Percentiles rank a stretch among this genome's conserved stretches.
Evolutionary conservation across 2,888 invertebrate genomes (phyloP).

Genomic region (Dicranocentrus wangi): DNA sequence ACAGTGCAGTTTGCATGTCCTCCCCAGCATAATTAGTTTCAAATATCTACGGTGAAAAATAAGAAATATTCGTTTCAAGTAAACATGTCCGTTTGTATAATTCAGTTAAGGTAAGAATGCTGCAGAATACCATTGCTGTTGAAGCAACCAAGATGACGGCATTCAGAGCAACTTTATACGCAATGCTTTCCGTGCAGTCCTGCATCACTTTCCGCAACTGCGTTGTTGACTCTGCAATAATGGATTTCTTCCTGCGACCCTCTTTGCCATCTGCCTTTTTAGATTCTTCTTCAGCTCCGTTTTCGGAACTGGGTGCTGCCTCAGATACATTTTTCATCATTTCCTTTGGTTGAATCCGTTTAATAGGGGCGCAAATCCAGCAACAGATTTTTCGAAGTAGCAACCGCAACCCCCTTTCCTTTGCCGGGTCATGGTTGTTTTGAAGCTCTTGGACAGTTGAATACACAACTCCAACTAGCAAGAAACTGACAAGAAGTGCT

Average conservation of each 20-base stretch:
- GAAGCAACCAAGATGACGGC: slow-evolving; percentile 39
- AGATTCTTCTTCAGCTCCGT: slow-evolving; percentile 34
- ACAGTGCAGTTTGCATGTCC: slow-evolving; percentile 25
- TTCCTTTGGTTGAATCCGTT: slow-evolving; percentile 40
- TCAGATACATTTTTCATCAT: slow-evolving; percentile 31
- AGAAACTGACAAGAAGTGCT: slow-evolving; percentile 46
- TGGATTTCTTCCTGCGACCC: slow-evolving; percentile 38
- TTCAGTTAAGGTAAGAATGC: neutral
- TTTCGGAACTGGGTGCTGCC: neutral
- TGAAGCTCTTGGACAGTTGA: slow-evolving; percentile 28
- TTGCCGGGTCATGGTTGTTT: slow-evolving; percentile 21
- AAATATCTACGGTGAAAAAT: slow-evolving; percentile 9
- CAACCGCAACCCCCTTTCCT: slow-evolving; percentile 20
- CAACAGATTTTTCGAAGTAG: slow-evolving; percentile 39
- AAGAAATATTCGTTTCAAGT: neutral
- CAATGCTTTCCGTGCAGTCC: slow-evolving; percentile 41
- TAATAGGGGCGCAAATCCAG: slow-evolving; percentile 39
- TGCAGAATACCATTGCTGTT: slow-evolving; percentile 31
- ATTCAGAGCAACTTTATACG: slow-evolving; percentile 28
- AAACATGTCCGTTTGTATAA: too few species aligned
- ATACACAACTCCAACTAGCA: slow-evolving; percentile 51
- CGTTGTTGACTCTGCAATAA: slow-evolving; percentile 40
- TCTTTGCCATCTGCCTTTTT: slow-evolving; percentile 28
- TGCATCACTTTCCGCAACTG: slow-evolving; percentile 45
- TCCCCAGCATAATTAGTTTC: slow-evolving; percentile 27